These are phyloP conservation scores for Hesperophylax magnus DNA, from an alignment of 1,140 invertebrate species.

Conservation along the genomic window DNA sequence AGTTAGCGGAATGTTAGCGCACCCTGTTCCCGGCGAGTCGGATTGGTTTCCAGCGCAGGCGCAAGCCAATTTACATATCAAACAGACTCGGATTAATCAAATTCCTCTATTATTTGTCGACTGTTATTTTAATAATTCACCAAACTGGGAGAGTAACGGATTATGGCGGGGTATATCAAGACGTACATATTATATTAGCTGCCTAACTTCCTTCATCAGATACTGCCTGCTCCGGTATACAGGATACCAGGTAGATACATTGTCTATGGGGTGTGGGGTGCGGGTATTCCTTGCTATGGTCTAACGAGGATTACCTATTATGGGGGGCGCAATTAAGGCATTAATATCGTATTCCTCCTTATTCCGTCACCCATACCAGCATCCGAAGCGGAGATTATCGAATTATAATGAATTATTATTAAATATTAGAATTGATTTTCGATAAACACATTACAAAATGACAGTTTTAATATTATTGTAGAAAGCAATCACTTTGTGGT, in stretches of 20 bases:
- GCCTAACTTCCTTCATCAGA: background rate
- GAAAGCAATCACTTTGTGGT: no score
- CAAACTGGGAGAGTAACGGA: constrained; percentile 26
- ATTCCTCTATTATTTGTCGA: constrained; percentile 44
- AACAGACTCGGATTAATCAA: constrained; percentile 42
- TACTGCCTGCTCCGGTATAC: no score
- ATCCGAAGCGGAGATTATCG: no score
- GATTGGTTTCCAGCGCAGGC: constrained; percentile 31
- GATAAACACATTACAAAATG: no score
- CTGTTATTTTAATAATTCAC: constrained; percentile 44
- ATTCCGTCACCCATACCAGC: no score
- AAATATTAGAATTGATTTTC: no score
- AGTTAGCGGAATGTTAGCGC: background rate
- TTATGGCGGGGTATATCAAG: constrained; percentile 27
- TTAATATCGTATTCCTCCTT: no score
- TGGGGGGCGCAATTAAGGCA: no score
- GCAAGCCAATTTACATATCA: constrained; percentile 40
- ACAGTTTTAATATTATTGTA: no score
- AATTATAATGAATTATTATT: no score
- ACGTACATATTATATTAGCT: constrained; percentile 25
- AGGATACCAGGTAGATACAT: background rate
- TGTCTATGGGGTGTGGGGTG: background rate
- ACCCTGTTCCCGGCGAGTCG: background rate
- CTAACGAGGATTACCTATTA: no score
- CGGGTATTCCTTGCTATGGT: no score